Evolutionary conservation across 2,888 invertebrate genomes (phyloP).

Genomic region (Harpagoxenus sublaevis): DNA sequence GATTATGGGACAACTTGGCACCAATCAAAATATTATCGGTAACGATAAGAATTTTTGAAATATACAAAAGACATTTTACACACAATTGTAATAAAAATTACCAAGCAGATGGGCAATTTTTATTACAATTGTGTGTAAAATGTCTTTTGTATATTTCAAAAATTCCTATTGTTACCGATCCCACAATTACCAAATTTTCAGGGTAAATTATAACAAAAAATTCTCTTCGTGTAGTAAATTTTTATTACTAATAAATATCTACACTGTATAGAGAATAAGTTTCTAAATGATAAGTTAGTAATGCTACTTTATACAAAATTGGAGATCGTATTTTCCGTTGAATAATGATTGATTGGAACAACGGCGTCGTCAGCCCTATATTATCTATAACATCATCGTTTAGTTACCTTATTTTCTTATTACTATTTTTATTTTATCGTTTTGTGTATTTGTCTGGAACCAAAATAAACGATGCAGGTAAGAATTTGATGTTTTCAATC

Average conservation of each 20-base stretch:
- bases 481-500: conserved; percentile 4
- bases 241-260: neutral
- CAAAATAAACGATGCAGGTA: conserved; percentile 52
- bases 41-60: too few species aligned
- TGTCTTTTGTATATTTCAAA: too few species aligned
- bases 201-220: too few species aligned
- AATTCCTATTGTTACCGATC: too few species aligned
- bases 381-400: conserved; percentile 30
- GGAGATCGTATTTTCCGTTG: neutral
- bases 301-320: neutral
- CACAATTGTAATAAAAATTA: too few species aligned
- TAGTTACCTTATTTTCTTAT: conserved; percentile 78
- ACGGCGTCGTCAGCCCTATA: neutral
- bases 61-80: too few species aligned
- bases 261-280: neutral
- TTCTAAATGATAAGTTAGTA: neutral
- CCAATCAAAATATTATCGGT: too few species aligned
- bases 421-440: conserved; percentile 67
- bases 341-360: neutral
- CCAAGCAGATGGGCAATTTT: too few species aligned
- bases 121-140: too few species aligned
- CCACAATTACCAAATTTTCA: too few species aligned
- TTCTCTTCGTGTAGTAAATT: neutral
- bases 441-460: neutral
- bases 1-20: too few species aligned